Evolutionary conservation across 2,113 vertebrate species (phyloP), one percentile per base, ranked within the genome.

Genomic region (Anarhynchus alexandrinus): DNA sequence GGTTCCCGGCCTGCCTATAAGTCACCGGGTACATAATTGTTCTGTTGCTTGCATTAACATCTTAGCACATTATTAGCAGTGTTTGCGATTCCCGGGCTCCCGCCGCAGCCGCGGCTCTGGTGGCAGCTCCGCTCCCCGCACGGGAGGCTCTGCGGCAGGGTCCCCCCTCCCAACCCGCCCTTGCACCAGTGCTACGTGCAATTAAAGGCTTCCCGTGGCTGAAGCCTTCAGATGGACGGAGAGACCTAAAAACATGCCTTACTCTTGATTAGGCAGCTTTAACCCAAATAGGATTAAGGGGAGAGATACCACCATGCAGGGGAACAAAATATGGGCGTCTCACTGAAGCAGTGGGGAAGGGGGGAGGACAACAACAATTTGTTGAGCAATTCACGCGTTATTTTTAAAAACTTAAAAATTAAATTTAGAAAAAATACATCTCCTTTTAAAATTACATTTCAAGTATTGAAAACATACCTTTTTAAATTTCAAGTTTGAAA

Each of bases 11-110:
- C 81, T 73, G 79, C 66, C 76, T 85, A 94, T 94, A 97, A 96
- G 96, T 95, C 96, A 89, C 86, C 16, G 93, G 86, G 64, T 93
- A 83, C 86, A 93, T 96, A 97, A 98, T 97, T 97, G 97, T 97
- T 97, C 95, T 64, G 94, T 77, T 95, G 97, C 96, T 92, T 93
- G 95, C 94, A 97, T 95, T 96, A 97, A 97, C 96, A 97, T 95
- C 96, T 96, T 86, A 94, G 92, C 95, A 79, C 61, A 43, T 95
- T 94, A 90, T 96, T 93, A 96, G 86, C 97, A 84, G 86, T 11
- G 57, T 78, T 95, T 66, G 94, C 27, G 26, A 94, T 89, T 94
- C 96, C 96, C 21, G 52, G 9, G 62, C 72, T 97, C 84, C 86
- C 4, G 15, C 82, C 3, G 22, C 95, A 94, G 85, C 67, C 73